Base-by-base conservation (phyloP, 2,888 invertebrate genomes). In the Catocala nupta region DNA sequence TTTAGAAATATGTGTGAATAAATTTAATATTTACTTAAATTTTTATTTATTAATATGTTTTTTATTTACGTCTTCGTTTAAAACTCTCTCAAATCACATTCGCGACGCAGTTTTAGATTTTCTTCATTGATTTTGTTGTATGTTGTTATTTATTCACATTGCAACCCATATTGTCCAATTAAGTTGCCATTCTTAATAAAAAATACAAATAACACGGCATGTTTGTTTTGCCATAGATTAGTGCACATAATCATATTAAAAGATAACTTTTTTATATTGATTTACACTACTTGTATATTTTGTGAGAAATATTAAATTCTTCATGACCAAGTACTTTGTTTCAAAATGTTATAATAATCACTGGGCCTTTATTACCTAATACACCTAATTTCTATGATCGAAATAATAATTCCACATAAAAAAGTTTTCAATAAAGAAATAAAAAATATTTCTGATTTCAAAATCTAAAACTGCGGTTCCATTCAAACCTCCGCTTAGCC, bases 41-140 rank as follows among this genome's bases (percentile, higher is more conserved):
- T 83, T 79, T 84, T 76, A 78, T 77, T 68, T 61, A 59, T 63
- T 67, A 63, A 71, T 75, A 68, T 67, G 75, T 83, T 86, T 39
- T 82, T 82, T 78, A 79, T 81, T 81, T 84, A 84, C 84, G 79
- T 82, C 83, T 83, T 85, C 82, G 68, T 88, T 90, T 79, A 87
- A 89, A 90, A 88, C 87, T 88, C 82, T 87, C 82, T 86, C 86
- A 68, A 83, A 92, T 93, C 90, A 93, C 90, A 90, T 83, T 82
- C 88, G 73, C 78, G 68, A 74, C 82, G 87, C 90, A 91, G 91
- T 89, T 89, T 90, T 86, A 90, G 90, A 88, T 74, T 72, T 64
- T 50, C 55, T 16, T 34, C 58, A 11, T 12, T 63, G 49, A 25
- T 36, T 54, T 51, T 54, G 44, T 36, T 54, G 16, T 13, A 47